These are phyloP conservation scores for Oasisia sp. DNA, from an alignment of 2,888 invertebrate genomes.

Conservation along the genomic window DNA sequence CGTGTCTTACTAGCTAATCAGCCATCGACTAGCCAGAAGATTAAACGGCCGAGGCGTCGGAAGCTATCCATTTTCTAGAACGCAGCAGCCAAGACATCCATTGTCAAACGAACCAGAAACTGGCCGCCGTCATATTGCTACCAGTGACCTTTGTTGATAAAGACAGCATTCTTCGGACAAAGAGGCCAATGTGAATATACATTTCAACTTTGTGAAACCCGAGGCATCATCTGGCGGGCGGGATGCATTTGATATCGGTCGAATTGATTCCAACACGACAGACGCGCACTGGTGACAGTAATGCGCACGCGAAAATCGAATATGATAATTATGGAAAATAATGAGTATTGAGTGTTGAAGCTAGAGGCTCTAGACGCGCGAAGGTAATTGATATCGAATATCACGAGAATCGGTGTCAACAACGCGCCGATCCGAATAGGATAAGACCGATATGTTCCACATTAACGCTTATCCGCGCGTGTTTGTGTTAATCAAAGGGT, in stretches of 20 bases:
- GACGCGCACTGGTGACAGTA: neutral
- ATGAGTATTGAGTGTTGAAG: conserved; percentile 1
- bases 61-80: no score
- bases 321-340: conserved; percentile 17
- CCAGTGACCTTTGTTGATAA: no score
- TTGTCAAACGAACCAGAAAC: no score
- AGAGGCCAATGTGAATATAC: neutral
- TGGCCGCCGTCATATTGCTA: no score
- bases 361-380: neutral
- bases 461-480: neutral
- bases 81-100: no score
- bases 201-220: neutral
- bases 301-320: neutral
- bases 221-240: neutral
- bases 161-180: neutral
- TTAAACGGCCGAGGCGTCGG: no score
- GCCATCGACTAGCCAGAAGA: no score
- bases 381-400: neutral
- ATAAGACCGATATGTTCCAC: neutral
- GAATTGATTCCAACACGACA: neutral
- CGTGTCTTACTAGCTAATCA: no score
- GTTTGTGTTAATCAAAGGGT: neutral
- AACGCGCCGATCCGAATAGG: neutral
- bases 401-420: neutral
- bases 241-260: neutral